Conservation (phyloP, 1,140 invertebrate species). For the Panulirus ornatus region DNA sequence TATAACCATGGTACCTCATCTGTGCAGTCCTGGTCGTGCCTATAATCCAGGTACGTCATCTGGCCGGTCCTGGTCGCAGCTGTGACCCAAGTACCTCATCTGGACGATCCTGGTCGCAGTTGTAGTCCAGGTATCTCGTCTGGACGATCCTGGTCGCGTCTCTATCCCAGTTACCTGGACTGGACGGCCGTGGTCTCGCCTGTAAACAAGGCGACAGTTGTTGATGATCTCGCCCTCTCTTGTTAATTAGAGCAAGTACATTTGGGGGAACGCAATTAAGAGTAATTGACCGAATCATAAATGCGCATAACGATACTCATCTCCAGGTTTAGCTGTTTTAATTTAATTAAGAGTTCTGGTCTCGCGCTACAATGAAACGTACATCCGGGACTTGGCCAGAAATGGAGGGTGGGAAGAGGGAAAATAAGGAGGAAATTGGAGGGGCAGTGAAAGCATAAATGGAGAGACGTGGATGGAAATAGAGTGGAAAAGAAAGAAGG, state of each 20-base stretch:
- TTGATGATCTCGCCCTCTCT: conserved; percentile 39
- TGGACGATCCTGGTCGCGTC: not conserved
- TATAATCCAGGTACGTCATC: conserved; percentile 2
- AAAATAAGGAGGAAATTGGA: not conserved
- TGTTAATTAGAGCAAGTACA: conserved; percentile 66
- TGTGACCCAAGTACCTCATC: conserved; percentile 12
- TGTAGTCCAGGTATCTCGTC: not conserved
- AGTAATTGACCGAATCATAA: conserved; percentile 57
- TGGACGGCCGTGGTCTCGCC: conserved; percentile 2
- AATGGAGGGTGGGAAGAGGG: not conserved
- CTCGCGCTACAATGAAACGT: not conserved
- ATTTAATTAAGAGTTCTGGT: conserved; percentile 58
- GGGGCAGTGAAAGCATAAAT: not conserved
- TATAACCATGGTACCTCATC: too few relatives aligned
- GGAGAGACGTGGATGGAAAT: not conserved
- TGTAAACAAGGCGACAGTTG: conserved; percentile 57
- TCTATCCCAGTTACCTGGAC: too few relatives aligned
- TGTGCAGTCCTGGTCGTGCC: too few relatives aligned
- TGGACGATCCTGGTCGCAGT: not conserved
- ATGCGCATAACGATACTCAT: conserved; percentile 52
- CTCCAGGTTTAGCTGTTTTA: conserved; percentile 43
- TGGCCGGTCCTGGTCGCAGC: not conserved
- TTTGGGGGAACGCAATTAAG: conserved; percentile 33
- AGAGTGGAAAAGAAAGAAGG: not conserved
- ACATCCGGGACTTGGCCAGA: not conserved